Conservation (phyloP, 2,888 invertebrate species). For the Agrilus cyanescens region DNA sequence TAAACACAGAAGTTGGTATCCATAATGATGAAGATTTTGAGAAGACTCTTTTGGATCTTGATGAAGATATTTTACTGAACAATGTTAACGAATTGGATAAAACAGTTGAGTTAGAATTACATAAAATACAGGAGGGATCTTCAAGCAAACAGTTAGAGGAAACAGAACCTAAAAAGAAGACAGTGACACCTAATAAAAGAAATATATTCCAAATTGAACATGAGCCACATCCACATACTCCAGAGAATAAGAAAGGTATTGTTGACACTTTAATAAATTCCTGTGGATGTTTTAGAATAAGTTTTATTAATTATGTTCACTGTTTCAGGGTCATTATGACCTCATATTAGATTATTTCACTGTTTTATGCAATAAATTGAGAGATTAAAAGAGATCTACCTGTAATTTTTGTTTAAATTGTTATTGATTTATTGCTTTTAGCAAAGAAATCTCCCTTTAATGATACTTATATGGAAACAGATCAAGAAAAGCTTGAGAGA, state of each 20-base stretch:
- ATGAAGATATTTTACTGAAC: conserved; percentile 37
- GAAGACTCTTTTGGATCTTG: conserved; percentile 52
- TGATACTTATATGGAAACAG: conserved; percentile 36
- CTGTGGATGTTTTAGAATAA: too few relatives aligned
- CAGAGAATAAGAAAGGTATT: not conserved
- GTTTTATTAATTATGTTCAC: too few relatives aligned
- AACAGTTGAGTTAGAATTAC: conserved; percentile 18
- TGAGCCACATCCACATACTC: conserved; percentile 8
- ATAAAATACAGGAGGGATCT: conserved; percentile 10
- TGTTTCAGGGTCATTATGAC: too few relatives aligned
- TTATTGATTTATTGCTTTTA: conserved; percentile 20
- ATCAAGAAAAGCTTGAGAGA: conserved; percentile 58
- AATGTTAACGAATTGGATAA: conserved; percentile 26
- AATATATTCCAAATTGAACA: conserved; percentile 3
- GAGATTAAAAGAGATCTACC: too few relatives aligned
- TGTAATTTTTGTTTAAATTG: too few relatives aligned
- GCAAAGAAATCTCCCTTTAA: conserved; percentile 24
- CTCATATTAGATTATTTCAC: too few relatives aligned
- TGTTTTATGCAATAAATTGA: too few relatives aligned
- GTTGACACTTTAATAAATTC: too few relatives aligned
- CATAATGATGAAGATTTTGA: conserved; percentile 62
- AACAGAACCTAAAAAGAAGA: conserved; percentile 10
- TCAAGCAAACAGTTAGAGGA: conserved; percentile 11
- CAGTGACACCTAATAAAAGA: conserved; percentile 8
- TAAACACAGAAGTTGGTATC: conserved; percentile 35